Base-by-base conservation (phyloP, 2,888 invertebrate species). In the Subacronicta megacephala region DNA sequence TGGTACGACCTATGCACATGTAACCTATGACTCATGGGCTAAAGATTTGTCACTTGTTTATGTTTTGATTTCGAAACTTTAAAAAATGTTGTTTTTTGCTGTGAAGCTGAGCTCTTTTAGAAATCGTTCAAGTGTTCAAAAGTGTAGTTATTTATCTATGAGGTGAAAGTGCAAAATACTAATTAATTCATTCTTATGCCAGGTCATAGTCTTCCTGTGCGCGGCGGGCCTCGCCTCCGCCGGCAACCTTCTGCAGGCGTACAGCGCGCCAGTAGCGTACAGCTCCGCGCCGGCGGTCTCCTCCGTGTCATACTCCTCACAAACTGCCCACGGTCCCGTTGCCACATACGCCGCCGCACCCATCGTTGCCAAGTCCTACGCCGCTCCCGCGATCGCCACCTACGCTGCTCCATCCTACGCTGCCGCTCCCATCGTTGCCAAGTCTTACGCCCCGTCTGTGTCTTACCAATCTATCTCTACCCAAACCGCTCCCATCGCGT, bases 151-250 rank as follows among this genome's bases (percentile, higher is more conserved):
- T 23, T 7, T 23, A 9, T 9, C 23, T 7, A 15, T 36, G 35
- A 16, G 13, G 12, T 45, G 12, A 31, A 29, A 26, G 38, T 55
- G 26, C n/a, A 2, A 29, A 7, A 18, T n/a, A n/a, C 9, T 23
- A 16, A 31, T 2, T 41, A 13, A 38, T 17, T 0, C 10, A 40
- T 7, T 18, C 0, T 51, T 49, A 7, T 7, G 9, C 1, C 37
- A 92, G 95, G 89, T 95, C 68, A 79, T 96, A 72, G 85, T 95
- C 53, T 86, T 96, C 80, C 89, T 94, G 81, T 94, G 95, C 82
- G 89, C 93, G 77, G 93, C 95, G 87, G 95, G 95, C 74, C 90
- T 94, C 64, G 95, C 95, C 77, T 94, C 94, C 80, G 96, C 96
- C 50, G 96, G 96, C 67, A 82, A 94, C 72, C 82, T 95, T 16